Base-by-base conservation (phyloP, 1,140 invertebrate genomes). In the Camponotus floridanus region DNA sequence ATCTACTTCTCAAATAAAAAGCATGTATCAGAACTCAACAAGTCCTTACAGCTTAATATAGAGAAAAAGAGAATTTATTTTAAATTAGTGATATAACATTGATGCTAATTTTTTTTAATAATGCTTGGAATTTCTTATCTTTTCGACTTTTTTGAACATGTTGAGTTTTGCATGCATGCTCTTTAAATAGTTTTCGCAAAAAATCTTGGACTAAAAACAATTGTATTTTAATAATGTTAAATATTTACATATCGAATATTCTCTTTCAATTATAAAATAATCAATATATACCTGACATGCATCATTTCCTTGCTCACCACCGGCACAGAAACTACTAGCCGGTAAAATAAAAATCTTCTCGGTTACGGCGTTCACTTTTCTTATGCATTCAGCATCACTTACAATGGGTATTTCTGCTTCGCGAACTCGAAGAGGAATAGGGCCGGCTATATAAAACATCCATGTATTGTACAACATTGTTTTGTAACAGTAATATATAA, bases 371-470 rank as follows among this genome's bases (percentile, higher is more conserved):
- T 99, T 99, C 13, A 99, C 98, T 95, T 99, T 98, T 26, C 98
- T 96, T 62, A 98, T 97, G 93, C 98, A 99, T 93, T 99, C 98
- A 21, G 98, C 97, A 92, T 98, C 98, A 86, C 98, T 98, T 0
- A 99, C 98, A 73, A 99, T 98, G 0, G 99, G 99, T 86, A 99
- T 97, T 93, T 98, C 97, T 0, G 98, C 98, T 94, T 98, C 98
- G 68, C 98, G 96, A 21, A 99, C 98, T 88, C 97, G 95, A 85
- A 99, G 93, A 0, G 98, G 98, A 91, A 99, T 99, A 3, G 98
- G 98, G 18, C 98, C 98, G 92, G 97, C 98, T 98, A 92, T 98
- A 92, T 36, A 65, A 73, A 81, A 81, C 15, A 65, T 55, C 0
- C 1, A n/a, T 36, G 4, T 39, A 67, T 26, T 26, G 26, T 0